phyloP scores from a whole-genome alignment of 2,888 invertebrate genomes.

The Quadroppia sp. region DNA sequence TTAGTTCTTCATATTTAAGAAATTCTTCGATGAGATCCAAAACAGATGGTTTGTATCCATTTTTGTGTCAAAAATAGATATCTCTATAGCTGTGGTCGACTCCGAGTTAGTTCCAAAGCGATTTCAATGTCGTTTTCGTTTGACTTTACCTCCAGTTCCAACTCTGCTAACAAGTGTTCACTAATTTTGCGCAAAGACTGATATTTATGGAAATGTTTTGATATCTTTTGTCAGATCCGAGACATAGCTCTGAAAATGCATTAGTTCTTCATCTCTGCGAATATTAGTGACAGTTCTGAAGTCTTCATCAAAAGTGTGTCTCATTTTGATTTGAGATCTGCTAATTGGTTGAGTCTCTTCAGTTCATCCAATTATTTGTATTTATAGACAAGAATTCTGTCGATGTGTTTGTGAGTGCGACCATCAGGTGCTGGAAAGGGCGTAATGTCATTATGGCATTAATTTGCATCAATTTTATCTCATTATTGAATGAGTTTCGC shows the following conservation, averaged over 20 bases:
- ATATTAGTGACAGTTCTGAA: constrained; percentile 37
- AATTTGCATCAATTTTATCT: constrained; percentile 32
- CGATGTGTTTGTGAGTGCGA: constrained; percentile 21
- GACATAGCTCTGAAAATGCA: constrained; percentile 44
- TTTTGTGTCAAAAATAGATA: constrained; percentile 62
- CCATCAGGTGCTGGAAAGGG: constrained; percentile 1
- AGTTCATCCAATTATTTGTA: constrained; percentile 50
- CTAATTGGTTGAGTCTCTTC: constrained; percentile 50
- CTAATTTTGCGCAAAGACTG: constrained; percentile 46
- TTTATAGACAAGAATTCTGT: constrained; percentile 31
- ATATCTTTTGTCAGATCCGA: constrained; percentile 36
- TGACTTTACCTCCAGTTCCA: constrained; percentile 52
- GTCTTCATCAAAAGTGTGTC: constrained; percentile 50
- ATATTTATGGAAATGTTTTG: constrained; percentile 42
- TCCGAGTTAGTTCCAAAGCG: constrained; percentile 70
- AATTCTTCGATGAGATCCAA: constrained; percentile 63
- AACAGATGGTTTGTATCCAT: constrained; percentile 58
- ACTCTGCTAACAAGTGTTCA: constrained; percentile 50
- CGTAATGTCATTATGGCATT: constrained; percentile 36
- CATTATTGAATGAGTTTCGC: constrained; percentile 5
- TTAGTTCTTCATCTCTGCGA: constrained; percentile 43
- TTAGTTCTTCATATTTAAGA: constrained; percentile 67
- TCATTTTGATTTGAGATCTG: constrained; percentile 50
- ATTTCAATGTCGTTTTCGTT: constrained; percentile 62
- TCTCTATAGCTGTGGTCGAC: constrained; percentile 63